Evolutionary conservation across 2,113 vertebrate genomes (phyloP), one percentile per base, ranked within the genome.

Genomic region (Solea solea): DNA sequence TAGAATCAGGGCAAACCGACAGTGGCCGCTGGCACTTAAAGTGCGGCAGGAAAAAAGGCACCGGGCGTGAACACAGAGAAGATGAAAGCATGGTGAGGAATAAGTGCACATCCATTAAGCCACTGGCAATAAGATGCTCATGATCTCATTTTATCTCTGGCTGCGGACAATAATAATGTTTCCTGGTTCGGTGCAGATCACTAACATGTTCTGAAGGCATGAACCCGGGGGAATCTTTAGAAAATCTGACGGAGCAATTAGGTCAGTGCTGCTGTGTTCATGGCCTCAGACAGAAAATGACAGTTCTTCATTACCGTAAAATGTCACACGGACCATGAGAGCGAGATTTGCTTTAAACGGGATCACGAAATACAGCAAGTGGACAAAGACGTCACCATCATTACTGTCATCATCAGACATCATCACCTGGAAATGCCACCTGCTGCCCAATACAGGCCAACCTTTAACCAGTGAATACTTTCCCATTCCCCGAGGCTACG

Each of bases 391-490:
- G 56, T 9, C 57, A 40, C 46, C 46, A 59, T 68, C 60, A 53
- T n/a, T 14, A n/a, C 9, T 39, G 70, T 67, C 21, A 65, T 63
- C 25, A 4, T 75, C 45, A 27, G 3, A 44, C 44, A 50, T n/a
- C 16, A 69, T 72, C 53, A 40, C 40, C 55, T 69, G n/a, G 64
- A 84, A 80, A 21, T 8, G 69, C 63, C 27, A 79, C 44, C 59
- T 51, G 44, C 55, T 72, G 66, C 39, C 71, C 16, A 63, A 54
- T 75, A 50, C 40, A 69, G 80, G 65, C 41, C 51, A 66, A 72
- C 62, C 44, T 79, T 65, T 70, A 64, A 80, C 57, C 63, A 68
- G 76, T 62, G 62, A 66, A 64, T 44, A 58, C 57, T 57, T 68
- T 34, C 56, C 51, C 6, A 5, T 8, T 21, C 28, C 48, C 72